Percentiles rank a stretch among this genome's conserved stretches.
These are phyloP conservation scores for Cariama cristata DNA, from an alignment of 2,113 vertebrate species.

Conservation along the genomic window DNA sequence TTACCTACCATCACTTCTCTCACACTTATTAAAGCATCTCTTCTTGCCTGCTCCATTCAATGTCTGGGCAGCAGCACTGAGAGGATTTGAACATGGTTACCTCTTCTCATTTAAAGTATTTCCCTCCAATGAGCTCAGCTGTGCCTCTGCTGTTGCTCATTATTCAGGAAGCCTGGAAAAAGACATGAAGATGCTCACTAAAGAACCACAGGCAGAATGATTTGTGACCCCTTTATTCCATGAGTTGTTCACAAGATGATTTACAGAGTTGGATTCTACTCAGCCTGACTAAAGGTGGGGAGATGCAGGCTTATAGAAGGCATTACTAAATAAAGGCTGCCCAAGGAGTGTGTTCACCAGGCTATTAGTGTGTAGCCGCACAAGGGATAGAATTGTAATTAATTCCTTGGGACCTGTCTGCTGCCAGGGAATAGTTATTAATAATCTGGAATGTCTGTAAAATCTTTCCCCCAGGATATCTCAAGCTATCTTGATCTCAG, in stretches of 20 bases:
- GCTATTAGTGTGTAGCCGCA: not conserved
- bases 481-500: not conserved
- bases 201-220: not conserved
- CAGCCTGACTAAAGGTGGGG: not conserved
- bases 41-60: not conserved
- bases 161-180: not conserved
- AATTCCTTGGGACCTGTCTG: not conserved
- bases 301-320: not conserved
- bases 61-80: not conserved
- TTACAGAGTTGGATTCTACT: conserved; percentile 15
- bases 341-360: not conserved
- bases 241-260: not conserved
- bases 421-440: not conserved
- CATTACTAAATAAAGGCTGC: not conserved
- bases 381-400: not conserved
- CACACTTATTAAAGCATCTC: accelerated
- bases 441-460: not conserved
- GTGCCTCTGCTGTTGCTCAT: not conserved
- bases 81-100: not conserved
- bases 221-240: not conserved
- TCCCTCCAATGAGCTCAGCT: not conserved
- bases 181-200: not conserved
- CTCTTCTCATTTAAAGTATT: not conserved
- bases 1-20: not conserved
- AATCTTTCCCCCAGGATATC: not conserved